Base-by-base conservation (phyloP, 2,888 invertebrate genomes). In the Mythimna impura region DNA sequence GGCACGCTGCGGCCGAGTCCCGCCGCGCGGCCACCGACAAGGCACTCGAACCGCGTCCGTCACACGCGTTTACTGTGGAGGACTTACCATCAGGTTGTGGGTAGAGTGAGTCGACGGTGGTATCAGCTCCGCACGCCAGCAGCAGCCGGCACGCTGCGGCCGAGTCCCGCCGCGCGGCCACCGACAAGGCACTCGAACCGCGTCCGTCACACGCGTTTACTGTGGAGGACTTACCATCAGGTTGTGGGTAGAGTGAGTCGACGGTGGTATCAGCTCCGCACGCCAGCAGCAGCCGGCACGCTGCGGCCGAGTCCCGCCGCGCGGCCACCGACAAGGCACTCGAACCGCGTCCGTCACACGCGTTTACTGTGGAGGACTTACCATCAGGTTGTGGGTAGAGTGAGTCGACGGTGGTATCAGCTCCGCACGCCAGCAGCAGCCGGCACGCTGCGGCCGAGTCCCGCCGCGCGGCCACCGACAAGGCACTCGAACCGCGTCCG, bases 371-470 rank as follows among this genome's bases (percentile, higher is more conserved):
- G 30, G 30, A 30, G 30, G 12, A 30, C 68, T 62, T 17, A 86
- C 86, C 86, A 30, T 88, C 84, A 8, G 80, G 86, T 80, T 87
- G 87, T 10, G 84, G 76, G 68, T 87, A 84, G 12, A 84, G 74
- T 8, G 88, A 79, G 71, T 92, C 91, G 80, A 99, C 98, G 54
- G 97, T 97, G 12, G 98, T 97, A 94, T 99, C 99, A 5, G 98
- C 97, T 58, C 98, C 98, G 91, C 99, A 99, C 0, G 99, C 98
- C 65, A 99, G 96, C 81, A 99, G 96, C 83, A 99, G 97, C 10
- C 99, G 97, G 91, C 99, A 99, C 0, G 98, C 99, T 90, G 99
- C 98, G 58, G 98, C 97, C 82, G 98, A 98, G 92, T 99, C 99
- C 70, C 98, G 98, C 68, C 98, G 97, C 52, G 99, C 99, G 85